Evolutionary conservation across 2,888 invertebrate species (phyloP).

Genomic region (Reticulitermes lucifugus): DNA sequence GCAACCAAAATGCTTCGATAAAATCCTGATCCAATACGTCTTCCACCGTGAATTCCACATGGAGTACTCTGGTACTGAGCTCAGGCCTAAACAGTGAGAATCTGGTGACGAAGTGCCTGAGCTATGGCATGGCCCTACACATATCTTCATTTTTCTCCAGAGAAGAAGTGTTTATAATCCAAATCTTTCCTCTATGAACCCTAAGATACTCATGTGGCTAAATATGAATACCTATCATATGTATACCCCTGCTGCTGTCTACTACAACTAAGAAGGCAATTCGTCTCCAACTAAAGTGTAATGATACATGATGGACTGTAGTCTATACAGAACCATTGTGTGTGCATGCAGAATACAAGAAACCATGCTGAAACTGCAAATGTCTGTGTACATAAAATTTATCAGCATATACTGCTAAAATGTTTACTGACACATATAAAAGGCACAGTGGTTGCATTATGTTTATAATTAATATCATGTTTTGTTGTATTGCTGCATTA

Average conservation of each 20-base stretch:
- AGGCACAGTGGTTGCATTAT: neutral
- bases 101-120: too few species aligned
- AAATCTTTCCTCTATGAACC: too few species aligned
- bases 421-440: neutral
- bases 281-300: neutral
- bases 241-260: too few species aligned
- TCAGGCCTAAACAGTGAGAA: too few species aligned
- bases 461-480: neutral
- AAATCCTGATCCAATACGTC: too few species aligned
- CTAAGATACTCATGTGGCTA: neutral
- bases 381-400: neutral
- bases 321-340: neutral
- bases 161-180: too few species aligned
- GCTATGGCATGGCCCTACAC: too few species aligned
- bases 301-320: neutral
- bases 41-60: too few species aligned
- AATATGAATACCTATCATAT: too few species aligned
- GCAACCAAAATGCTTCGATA: too few species aligned
- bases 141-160: too few species aligned
- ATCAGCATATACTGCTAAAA: neutral
- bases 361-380: neutral
- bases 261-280: neutral
- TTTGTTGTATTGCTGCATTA: neutral
- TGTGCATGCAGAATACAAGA: neutral
- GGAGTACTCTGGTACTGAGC: too few species aligned